Percentiles rank a stretch among this genome's conserved stretches.
Evolutionary conservation across 1,140 invertebrate genomes (phyloP).

Genomic region (Phthorimaea operculella): DNA sequence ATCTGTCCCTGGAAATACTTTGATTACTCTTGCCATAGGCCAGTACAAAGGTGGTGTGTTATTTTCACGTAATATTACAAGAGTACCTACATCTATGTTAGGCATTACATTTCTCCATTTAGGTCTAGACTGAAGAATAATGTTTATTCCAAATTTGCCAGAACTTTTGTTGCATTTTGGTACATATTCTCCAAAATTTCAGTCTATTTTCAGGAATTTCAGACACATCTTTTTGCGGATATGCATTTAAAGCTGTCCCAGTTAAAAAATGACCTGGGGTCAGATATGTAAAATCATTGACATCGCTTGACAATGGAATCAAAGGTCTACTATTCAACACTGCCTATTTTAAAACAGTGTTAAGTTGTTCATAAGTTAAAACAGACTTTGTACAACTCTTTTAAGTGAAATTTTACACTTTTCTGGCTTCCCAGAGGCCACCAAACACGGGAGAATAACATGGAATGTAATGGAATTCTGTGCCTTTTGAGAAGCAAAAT

Average conservation of each 20-base stretch:
- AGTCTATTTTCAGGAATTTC: conserved; percentile 7
- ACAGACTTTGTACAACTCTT: conserved; percentile 21
- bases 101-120: conserved; percentile 22
- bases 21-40: conserved; percentile 27
- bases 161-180: conserved; percentile 17
- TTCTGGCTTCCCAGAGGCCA: no score
- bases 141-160: conserved; percentile 29
- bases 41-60: no score
- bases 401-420: conserved; percentile 38
- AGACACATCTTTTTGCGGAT: conserved; percentile 10
- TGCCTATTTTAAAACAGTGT: conserved; percentile 32
- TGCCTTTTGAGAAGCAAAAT: not conserved
- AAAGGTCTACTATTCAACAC: conserved; percentile 15
- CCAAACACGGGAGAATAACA: conserved; percentile 39
- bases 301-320: conserved; percentile 5
- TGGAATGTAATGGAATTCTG: conserved; percentile 36
- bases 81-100: conserved; percentile 17
- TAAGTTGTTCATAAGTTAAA: conserved; percentile 23
- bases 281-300: conserved; percentile 1
- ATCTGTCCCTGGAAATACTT: conserved; percentile 29
- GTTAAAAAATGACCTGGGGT: conserved; percentile 12
- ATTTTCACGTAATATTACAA: conserved; percentile 30
- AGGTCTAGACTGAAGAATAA: conserved; percentile 26
- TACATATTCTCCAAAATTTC: conserved; percentile 13
- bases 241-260: conserved; percentile 1